phyloP scores from a whole-genome alignment of 2,888 invertebrate genomes.

The Nomada hirtipes region DNA sequence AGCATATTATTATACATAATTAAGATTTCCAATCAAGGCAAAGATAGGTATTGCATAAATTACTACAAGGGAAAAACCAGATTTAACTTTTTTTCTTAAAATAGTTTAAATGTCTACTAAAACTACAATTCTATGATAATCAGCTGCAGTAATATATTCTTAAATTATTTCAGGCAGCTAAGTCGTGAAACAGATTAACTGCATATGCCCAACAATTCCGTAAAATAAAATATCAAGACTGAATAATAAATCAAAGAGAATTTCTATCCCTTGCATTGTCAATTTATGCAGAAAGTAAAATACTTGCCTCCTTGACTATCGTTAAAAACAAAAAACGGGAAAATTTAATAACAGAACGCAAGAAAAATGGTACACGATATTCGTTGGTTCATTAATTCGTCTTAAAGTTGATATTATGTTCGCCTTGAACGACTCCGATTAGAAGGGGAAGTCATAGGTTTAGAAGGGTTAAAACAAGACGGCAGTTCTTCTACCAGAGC shows the following conservation, averaged over 20 bases:
- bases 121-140: neutral
- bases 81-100: too few relatives aligned
- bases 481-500: constrained; percentile 71
- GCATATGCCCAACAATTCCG: too few relatives aligned
- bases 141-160: neutral
- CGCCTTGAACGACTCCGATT: neutral
- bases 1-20: too few relatives aligned
- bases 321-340: neutral
- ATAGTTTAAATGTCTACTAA: neutral
- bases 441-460: constrained; percentile 58
- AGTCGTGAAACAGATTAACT: too few relatives aligned
- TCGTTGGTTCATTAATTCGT: neutral
- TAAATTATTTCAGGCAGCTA: neutral
- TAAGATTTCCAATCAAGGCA: too few relatives aligned
- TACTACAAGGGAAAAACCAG: too few relatives aligned
- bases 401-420: neutral
- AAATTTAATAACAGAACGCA: neutral
- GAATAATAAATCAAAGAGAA: too few relatives aligned
- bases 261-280: neutral
- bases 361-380: neutral
- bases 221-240: too few relatives aligned
- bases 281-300: neutral
- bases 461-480: constrained; percentile 78
- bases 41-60: too few relatives aligned
- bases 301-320: too few relatives aligned